Evolutionary conservation across 2,888 invertebrate genomes (phyloP), one percentile per base, ranked within the genome.

Genomic region (Eristalinus sepulchralis): DNA sequence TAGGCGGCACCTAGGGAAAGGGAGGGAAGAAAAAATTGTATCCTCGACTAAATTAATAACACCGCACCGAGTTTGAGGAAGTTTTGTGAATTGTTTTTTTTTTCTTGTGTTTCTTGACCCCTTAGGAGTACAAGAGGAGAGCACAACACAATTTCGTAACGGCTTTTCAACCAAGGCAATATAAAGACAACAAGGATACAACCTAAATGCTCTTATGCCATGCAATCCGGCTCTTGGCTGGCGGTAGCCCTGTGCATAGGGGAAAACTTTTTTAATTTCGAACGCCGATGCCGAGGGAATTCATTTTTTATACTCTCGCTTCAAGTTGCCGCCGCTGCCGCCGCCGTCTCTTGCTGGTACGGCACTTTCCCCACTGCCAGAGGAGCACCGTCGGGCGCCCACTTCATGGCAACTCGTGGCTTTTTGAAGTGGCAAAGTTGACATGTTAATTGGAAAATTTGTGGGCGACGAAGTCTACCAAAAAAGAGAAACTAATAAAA

Each of bases 391-490:
- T 17, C 17, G 17, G 47, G 17, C 2, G 17, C 2, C 86, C 73
- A 86, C 86, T 82, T 83, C 83, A 71, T 71, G 78, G 86, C 83
- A 86, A 83, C 83, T 86, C 78, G 86, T 86, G 86, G 86, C 83
- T 86, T 86, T 85, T 79, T 71, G 71, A 86, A 86, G 83, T 86
- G 86, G 86, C 83, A 86, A 83, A 86, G 86, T 83, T 86, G 86
- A 86, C 86, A 86, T 86, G 86, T 86, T 86, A 86, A 86, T 86
- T 86, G 86, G 86, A 83, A 86, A 86, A 86, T 86, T 86, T 86
- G 86, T 83, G 86, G 86, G 73, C 83, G 78, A 78, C 82, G 60
- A 82, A 82, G 81, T 85, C 81, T 73, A 68, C 73, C 75, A 83
- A 86, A 75, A 77, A 82, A 78, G 78, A 71, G 66, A 31, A 86